phyloP scores from a whole-genome alignment of 92 coral and sea anemone genomes.

The Hydrozoanthus gracilis region DNA sequence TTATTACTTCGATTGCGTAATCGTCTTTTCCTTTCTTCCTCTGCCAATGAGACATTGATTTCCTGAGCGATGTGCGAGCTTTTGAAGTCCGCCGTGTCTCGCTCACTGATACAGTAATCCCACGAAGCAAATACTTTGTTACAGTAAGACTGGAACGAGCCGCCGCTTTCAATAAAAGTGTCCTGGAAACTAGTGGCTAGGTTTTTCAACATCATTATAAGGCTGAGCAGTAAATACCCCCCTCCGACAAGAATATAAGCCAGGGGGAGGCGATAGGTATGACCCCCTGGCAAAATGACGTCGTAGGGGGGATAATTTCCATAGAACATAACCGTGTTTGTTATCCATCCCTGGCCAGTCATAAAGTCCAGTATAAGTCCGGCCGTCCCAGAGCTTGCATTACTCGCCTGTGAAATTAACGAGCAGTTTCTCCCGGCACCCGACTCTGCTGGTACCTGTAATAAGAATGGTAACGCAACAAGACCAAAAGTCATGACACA shows the following conservation, averaged over 20 bases:
- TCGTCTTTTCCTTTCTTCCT: slow-evolving; percentile 74
- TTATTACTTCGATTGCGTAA: slow-evolving; percentile 69
- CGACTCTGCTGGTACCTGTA: not conserved
- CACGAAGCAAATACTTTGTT: slow-evolving; percentile 93
- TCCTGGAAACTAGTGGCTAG: slow-evolving; percentile 81
- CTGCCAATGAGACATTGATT: slow-evolving; percentile 67
- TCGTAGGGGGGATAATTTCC: slow-evolving; percentile 83
- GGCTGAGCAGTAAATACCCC: slow-evolving; percentile 77
- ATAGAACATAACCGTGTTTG: slow-evolving; percentile 89
- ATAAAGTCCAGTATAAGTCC: slow-evolving; percentile 75
- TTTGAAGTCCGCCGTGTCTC: slow-evolving; percentile 77
- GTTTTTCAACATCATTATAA: slow-evolving; percentile 80
- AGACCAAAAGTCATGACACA: slow-evolving; percentile 89
- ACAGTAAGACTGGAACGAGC: slow-evolving; percentile 85
- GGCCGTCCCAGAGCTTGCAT: slow-evolving; percentile 42
- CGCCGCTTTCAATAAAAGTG: slow-evolving; percentile 94
- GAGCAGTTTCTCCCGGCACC: slow-evolving; percentile 27
- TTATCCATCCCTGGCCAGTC: slow-evolving; percentile 98
- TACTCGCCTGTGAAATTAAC: slow-evolving; percentile 23
- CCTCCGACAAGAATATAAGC: slow-evolving; percentile 95
- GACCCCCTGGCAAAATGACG: slow-evolving; percentile 79
- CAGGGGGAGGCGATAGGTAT: slow-evolving; percentile 81
- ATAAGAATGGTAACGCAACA: slow-evolving; percentile 78
- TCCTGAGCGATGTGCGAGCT: slow-evolving; percentile 82
- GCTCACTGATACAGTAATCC: slow-evolving; percentile 93